phyloP scores from a whole-genome alignment of 1,140 invertebrate genomes.

The Drosophila teissieri region DNA sequence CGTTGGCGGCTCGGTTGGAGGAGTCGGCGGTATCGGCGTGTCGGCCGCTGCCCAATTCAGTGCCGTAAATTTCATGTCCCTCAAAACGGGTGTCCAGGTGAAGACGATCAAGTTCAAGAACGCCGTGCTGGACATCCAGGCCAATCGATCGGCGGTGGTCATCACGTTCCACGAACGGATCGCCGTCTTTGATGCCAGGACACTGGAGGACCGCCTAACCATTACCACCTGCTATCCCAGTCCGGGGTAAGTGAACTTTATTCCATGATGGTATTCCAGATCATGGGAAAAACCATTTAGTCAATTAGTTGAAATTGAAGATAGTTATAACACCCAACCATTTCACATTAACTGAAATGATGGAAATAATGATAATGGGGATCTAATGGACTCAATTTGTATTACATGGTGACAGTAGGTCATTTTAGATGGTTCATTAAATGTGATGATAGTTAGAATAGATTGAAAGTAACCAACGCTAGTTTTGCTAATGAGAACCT shows the following conservation, averaged over 20 bases:
- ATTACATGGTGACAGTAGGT: neutral
- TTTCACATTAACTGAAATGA: neutral
- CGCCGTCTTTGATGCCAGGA: conserved; percentile 95
- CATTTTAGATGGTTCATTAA: neutral
- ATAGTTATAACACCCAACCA: neutral
- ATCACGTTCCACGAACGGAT: conserved; percentile 95
- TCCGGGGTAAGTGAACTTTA: conserved; percentile 85
- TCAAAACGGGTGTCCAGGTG: conserved; percentile 94
- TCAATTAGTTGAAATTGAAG: neutral
- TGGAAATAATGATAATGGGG: neutral
- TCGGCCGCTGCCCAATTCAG: conserved; percentile 92
- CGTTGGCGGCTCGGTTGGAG: conserved; percentile 14
- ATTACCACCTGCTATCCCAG: conserved; percentile 96
- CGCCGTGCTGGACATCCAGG: conserved; percentile 93
- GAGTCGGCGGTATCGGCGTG: conserved; percentile 14
- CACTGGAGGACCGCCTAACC: conserved; percentile 93
- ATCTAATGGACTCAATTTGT: neutral
- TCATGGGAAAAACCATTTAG: neutral
- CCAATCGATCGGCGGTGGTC: conserved; percentile 92
- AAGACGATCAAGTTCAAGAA: conserved; percentile 97
- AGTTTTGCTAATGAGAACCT: too few species aligned
- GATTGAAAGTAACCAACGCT: neutral
- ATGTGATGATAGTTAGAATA: neutral
- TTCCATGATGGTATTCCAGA: too few species aligned
- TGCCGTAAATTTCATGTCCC: conserved; percentile 94